Conservation (phyloP, 1,140 invertebrate genomes). For the Camponotus pennsylvanicus region DNA sequence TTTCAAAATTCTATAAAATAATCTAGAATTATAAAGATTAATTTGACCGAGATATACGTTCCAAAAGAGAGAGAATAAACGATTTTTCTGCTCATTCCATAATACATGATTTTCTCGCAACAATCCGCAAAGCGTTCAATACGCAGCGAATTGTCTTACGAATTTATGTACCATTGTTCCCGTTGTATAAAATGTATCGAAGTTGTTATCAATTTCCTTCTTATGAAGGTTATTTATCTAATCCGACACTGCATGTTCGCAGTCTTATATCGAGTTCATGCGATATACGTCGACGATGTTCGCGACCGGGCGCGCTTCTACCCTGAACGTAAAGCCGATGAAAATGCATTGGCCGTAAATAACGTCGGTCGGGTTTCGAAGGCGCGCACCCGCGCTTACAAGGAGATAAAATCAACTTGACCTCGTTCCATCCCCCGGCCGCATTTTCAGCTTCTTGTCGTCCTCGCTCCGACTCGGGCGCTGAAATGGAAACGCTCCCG, state of each 20-base stretch:
- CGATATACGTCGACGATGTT: conserved; percentile 54
- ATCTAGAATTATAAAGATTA: neutral
- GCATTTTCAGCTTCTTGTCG: conserved; percentile 46
- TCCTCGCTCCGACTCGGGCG: conserved; percentile 6
- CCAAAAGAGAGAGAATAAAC: neutral
- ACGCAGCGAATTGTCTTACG: neutral
- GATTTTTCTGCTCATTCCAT: neutral
- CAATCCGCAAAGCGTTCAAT: neutral
- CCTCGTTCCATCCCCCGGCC: conserved; percentile 76
- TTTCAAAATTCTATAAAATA: neutral
- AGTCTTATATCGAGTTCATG: conserved; percentile 57
- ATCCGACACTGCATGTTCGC: conserved; percentile 14
- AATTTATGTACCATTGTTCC: neutral
- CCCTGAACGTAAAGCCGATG: conserved; percentile 57
- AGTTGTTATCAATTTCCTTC: conserved; percentile 26
- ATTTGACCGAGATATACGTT: neutral
- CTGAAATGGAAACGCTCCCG: conserved; percentile 18
- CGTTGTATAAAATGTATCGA: conserved; percentile 32
- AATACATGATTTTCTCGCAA: neutral
- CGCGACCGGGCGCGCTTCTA: conserved; percentile 33
- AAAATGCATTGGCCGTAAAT: conserved; percentile 79
- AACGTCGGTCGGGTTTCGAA: conserved; percentile 74
- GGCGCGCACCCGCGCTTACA: conserved; percentile 63
- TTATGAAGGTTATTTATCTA: conserved; percentile 45
- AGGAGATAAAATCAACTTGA: conserved; percentile 81